A percentile compares a stretch with the other conserved stretches of the same genome.
phyloP scores from a whole-genome alignment of 2,113 vertebrate genomes.

The Synodontis membranacea region DNA sequence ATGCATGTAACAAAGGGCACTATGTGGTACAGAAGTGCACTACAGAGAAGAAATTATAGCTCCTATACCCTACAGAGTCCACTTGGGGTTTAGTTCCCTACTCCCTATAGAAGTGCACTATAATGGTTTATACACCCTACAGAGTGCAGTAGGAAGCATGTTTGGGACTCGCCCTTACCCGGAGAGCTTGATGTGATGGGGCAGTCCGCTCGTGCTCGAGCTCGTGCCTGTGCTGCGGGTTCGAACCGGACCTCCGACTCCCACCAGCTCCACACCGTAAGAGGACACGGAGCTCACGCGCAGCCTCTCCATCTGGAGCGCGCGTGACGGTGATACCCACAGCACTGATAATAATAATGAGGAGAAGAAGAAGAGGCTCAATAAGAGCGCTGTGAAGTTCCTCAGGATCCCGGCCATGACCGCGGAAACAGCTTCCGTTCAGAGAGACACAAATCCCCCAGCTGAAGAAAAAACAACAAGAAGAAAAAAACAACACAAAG shows the following conservation, averaged over 20 bases:
- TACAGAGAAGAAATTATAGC: background rate
- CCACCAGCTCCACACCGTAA: conserved; percentile 79
- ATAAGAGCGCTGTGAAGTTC: conserved; percentile 74
- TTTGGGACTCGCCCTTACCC: conserved; percentile 70
- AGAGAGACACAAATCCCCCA: background rate
- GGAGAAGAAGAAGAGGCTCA: conserved; percentile 27
- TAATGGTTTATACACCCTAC: background rate
- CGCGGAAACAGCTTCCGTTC: conserved; percentile 41
- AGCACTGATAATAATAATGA: too few relatives aligned
- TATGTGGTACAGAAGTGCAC: background rate
- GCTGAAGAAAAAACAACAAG: background rate
- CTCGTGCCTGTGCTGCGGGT: conserved; percentile 80
- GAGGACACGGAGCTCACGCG: conserved; percentile 70
- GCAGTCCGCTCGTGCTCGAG: conserved; percentile 63
- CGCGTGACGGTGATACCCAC: conserved; percentile 62
- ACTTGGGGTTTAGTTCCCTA: background rate
- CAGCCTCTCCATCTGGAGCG: conserved; percentile 75
- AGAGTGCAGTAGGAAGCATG: background rate
- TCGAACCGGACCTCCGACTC: conserved; percentile 73
- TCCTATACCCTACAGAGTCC: background rate
- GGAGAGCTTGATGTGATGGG: conserved; percentile 66
- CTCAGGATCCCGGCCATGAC: conserved; percentile 79
- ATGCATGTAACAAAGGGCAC: background rate
- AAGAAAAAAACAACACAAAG: conserved; percentile 13
- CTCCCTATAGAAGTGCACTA: background rate